Evolutionary conservation across 1,140 invertebrate genomes (phyloP).

Genomic region (Diachasma alloeum): DNA sequence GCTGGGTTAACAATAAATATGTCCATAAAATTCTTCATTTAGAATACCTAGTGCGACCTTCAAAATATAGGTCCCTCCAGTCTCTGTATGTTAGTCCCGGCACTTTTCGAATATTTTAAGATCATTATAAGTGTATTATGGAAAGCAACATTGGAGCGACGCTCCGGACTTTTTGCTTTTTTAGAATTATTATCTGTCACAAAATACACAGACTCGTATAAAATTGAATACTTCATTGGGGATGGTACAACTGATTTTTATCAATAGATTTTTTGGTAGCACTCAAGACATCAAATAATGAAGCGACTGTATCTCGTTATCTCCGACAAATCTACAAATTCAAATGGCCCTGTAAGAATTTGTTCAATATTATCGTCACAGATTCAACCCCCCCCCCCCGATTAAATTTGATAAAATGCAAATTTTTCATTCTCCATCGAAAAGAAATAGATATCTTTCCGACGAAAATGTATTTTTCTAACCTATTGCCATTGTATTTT

Average conservation of each 20-base stretch:
- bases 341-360: neutral
- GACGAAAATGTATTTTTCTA: too few relatives aligned
- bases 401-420: neutral
- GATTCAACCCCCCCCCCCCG: too few relatives aligned
- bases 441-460: too few relatives aligned
- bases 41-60: slow-evolving; percentile 54
- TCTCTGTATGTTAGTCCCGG: neutral
- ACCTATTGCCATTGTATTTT: neutral
- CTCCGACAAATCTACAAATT: slow-evolving; percentile 18
- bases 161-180: too few relatives aligned
- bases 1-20: slow-evolving; percentile 64
- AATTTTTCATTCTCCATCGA: too few relatives aligned
- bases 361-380: neutral
- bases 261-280: neutral
- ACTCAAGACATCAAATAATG: neutral
- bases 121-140: neutral
- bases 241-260: neutral
- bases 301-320: neutral
- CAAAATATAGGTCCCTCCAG: slow-evolving; percentile 36
- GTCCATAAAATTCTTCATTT: slow-evolving; percentile 61
- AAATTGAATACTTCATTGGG: neutral
- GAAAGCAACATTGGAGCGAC: too few relatives aligned
- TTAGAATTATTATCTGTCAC: too few relatives aligned
- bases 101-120: neutral
- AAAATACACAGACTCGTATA: neutral